Base-by-base conservation (phyloP, 2,797 vertebrate genomes). In the Cuniculus paca region DNA sequence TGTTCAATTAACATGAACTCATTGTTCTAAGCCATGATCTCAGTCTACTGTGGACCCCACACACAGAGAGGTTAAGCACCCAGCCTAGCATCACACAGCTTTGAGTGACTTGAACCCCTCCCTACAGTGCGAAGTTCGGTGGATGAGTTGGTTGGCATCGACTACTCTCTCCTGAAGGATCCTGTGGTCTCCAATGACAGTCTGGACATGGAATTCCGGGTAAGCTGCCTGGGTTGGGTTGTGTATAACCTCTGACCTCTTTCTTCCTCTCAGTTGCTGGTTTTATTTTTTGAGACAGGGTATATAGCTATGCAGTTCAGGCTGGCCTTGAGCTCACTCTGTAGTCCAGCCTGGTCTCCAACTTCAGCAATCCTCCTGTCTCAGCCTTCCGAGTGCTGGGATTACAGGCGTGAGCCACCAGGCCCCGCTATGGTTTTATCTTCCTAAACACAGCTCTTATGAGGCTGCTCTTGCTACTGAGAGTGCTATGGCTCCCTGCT, bases 121-220 rank as follows among this genome's bases (percentile, higher is more conserved):
- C 36, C 60, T 88, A 2, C 95, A 98, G 99, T 99, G 90, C 99
- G 98, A 58, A 98, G 98, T 4, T 95, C 99, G 0, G 99, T 99
- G 91, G 99, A 99, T 54, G 60, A 98, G 0, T 99, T 98, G 3
- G 97, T 99, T 0, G 99, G 99, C 58, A 99, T 99, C 0, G 99
- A 99, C 98, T 99, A 99, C 96, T 99, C 99, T 34, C 99, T 99
- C 39, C 97, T 99, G 17, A 98, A 97, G 75, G 99, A 99, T 89
- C 99, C 99, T 0, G 95, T 98, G 0, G 98, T 99, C 95, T 99
- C 99, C 0, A 70, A 95, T 0, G 98, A 97, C 74, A 99, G 98
- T 92, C 99, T 99, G 0, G 99, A 99, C 97, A 99, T 99, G 97
- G 98, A 99, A 96, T 99, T 99, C 97, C 99, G 98, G 99, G 99